phyloP scores from a whole-genome alignment of 2,888 invertebrate genomes.

The Patella pellucida region DNA sequence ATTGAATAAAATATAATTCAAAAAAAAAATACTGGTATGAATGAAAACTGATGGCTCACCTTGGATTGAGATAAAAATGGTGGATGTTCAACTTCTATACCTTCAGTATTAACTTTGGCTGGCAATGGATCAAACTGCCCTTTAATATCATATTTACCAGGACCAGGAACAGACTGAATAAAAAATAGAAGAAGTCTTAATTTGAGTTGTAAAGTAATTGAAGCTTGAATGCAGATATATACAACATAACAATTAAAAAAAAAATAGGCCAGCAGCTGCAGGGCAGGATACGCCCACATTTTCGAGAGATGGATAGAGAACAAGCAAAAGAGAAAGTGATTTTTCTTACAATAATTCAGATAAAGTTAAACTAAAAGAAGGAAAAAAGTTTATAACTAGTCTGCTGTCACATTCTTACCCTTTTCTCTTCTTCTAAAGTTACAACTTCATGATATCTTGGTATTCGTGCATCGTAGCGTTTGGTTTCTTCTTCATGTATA shows the following conservation, averaged over 20 bases:
- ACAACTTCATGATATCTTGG: conserved; percentile 68
- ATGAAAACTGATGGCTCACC: conserved; percentile 46
- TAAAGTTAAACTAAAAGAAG: no score
- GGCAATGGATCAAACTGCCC: conserved; percentile 62
- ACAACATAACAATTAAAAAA: no score
- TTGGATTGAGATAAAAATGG: conserved; percentile 70
- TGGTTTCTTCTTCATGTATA: conserved; percentile 41
- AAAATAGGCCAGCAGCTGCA: no score
- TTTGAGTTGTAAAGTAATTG: no score
- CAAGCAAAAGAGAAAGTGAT: no score
- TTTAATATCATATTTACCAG: conserved; percentile 68
- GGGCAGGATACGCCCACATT: no score
- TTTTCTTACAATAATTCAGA: no score
- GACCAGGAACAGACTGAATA: conserved; percentile 67
- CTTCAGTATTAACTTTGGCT: conserved; percentile 65
- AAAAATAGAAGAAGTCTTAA: background rate
- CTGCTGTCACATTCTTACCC: conserved; percentile 47
- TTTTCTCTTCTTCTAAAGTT: conserved; percentile 63
- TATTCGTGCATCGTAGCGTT: conserved; percentile 62
- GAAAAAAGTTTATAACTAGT: background rate
- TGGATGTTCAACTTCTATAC: conserved; percentile 69
- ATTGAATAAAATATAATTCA: background rate
- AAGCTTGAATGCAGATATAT: no score
- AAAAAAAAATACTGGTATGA: background rate
- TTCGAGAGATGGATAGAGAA: no score